Percentiles rank a stretch among this genome's conserved stretches.
Evolutionary conservation across 1,140 invertebrate genomes (phyloP).

Genomic region (Geopemphigus sp.): DNA sequence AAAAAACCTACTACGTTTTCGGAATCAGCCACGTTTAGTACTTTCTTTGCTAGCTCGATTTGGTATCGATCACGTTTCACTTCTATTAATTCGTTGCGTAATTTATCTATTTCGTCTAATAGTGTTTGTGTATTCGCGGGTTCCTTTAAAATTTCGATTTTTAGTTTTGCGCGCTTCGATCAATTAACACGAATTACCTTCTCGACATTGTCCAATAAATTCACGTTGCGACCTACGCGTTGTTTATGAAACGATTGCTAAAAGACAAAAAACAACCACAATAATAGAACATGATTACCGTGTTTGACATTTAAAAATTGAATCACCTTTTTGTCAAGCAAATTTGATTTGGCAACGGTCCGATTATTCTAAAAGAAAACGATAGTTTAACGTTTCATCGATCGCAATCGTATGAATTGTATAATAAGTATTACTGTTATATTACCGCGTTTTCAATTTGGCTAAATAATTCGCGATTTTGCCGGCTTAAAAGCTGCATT

Average conservation of each 20-base stretch:
- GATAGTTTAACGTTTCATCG: not conserved
- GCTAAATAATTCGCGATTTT: conserved; percentile 2
- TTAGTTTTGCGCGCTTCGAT: too few species aligned
- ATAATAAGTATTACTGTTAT: not conserved
- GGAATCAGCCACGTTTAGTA: conserved; percentile 12
- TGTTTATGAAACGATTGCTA: too few species aligned
- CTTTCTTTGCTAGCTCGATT: conserved; percentile 33
- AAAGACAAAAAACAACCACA: not conserved
- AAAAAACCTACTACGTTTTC: not conserved
- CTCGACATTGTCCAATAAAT: too few species aligned
- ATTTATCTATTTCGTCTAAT: not conserved
- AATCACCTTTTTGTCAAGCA: not conserved
- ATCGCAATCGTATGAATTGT: not conserved
- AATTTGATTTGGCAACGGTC: not conserved
- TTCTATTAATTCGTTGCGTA: conserved; percentile 3
- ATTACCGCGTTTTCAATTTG: conserved; percentile 10
- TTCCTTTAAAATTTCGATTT: not conserved
- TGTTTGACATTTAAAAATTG: not conserved
- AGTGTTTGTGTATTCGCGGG: not conserved
- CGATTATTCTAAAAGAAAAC: conserved; percentile 28
- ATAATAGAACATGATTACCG: not conserved
- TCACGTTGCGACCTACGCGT: too few species aligned
- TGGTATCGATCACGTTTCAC: conserved; percentile 16
- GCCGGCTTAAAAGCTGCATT: conserved; percentile 2
- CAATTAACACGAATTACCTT: too few species aligned